Base-by-base conservation (phyloP, 1,140 invertebrate genomes). In the Sycobia sp. region DNA sequence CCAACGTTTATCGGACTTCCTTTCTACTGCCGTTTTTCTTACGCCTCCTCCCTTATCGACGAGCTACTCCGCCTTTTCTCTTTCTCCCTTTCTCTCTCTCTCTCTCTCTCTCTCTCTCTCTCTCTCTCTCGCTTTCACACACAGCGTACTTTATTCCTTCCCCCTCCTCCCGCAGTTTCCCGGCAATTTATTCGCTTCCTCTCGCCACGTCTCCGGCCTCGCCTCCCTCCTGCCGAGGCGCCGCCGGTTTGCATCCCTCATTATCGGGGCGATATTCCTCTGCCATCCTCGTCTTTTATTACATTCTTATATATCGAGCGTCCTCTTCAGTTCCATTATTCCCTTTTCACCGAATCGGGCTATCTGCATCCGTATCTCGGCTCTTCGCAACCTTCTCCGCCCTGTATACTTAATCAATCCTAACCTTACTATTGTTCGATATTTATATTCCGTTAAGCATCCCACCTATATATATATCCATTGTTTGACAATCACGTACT, bases 341-440 rank as follows among this genome's bases (percentile, higher is more conserved):
- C 13, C 14, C 27, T 58, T 47, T n/a, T 34, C 10, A 14, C 23
- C 9, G 3, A 16, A 0, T n/a, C 8, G 4, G 18, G 5, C 56
- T 43, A 51, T 38, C 38, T 34, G 25, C 46, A 51, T 51, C 38
- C 47, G 34, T n/a, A 22, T 18, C 5, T 41, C 9, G 14, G 1
- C 20, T 53, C 47, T 3, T 22, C 4, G 5, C 5, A 8, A 5
- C 1, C 16, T 25, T 20, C 5, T 16, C 11, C 22, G 11, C 47
- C 14, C 29, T 39, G n/a, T n/a, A n/a, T n/a, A n/a, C n/a, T 62
- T 62, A 54, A 62, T 62, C 59, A 50, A 62, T 54, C 38, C 38
- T 34, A 18, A n/a, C n/a, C n/a, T 25, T 32, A 58, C 34, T 39
- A 39, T 59, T 49, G 22, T 43, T 20, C 39, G 2, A 13, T 32